These are phyloP conservation scores for Pimpla rufipes DNA, from an alignment of 2,888 invertebrate genomes.

Conservation along the genomic window DNA sequence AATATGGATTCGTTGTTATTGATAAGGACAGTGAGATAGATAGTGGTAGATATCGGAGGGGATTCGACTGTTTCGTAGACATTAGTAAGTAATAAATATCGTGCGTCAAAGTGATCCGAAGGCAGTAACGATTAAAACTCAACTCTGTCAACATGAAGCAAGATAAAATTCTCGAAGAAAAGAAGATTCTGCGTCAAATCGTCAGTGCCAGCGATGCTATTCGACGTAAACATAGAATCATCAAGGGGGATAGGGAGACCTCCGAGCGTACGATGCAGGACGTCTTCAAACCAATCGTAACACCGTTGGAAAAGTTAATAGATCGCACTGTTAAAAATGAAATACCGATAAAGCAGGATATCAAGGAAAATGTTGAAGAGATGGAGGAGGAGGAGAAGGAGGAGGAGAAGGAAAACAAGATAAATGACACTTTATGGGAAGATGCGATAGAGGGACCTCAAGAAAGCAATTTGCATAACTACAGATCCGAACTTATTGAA, in stretches of 20 bases:
- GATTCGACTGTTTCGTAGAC: conserved; percentile 57
- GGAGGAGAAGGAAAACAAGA: neutral
- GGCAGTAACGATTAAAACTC: conserved; percentile 1
- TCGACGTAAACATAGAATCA: too few species aligned
- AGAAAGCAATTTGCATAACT: too few species aligned
- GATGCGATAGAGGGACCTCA: neutral
- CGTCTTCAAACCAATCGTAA: conserved; percentile 24
- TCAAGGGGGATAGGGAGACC: neutral
- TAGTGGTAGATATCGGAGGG: conserved; percentile 68
- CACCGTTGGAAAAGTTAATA: conserved; percentile 19
- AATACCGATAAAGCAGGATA: neutral
- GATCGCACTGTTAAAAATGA: neutral
- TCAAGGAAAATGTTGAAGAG: neutral
- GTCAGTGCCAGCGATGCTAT: too few species aligned
- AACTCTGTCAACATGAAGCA: neutral
- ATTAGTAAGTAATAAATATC: conserved; percentile 23
- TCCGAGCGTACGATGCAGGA: conserved; percentile 20
- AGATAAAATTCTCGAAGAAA: neutral
- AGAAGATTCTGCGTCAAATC: too few species aligned
- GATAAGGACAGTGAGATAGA: conserved; percentile 69
- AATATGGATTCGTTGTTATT: conserved; percentile 70
- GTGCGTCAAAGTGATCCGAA: neutral
- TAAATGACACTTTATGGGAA: neutral
- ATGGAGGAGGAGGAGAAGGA: neutral
- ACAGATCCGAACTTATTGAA: too few species aligned